These are phyloP conservation scores for Pseudanteris insignis DNA, from an alignment of 2,888 invertebrate species.

Conservation along the genomic window DNA sequence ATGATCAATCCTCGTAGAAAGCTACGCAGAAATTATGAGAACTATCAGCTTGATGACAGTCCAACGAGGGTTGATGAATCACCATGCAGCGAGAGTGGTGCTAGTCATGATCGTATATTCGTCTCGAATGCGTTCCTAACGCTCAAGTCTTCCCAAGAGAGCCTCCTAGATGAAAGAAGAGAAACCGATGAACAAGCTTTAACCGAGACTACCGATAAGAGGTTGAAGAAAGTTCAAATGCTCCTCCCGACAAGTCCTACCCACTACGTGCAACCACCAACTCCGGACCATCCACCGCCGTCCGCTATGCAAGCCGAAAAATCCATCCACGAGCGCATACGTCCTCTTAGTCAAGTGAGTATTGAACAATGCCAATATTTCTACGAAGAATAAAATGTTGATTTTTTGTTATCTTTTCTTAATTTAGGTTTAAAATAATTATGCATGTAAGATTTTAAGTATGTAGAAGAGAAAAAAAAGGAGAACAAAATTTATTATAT, in stretches of 20 bases:
- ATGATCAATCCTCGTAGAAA: constrained; percentile 79
- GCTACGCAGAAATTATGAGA: constrained; percentile 74
- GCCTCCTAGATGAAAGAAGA: constrained; percentile 70
- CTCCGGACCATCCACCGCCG: constrained; percentile 94
- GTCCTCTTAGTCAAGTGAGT: constrained; percentile 90
- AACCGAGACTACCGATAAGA: constrained; percentile 60
- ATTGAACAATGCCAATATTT: no score
- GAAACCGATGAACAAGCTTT: constrained; percentile 68
- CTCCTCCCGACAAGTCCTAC: constrained; percentile 83
- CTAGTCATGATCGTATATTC: constrained; percentile 64
- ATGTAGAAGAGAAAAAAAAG: no score
- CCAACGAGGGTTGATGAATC: constrained; percentile 65
- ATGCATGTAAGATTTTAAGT: no score
- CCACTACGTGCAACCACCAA: constrained; percentile 90
- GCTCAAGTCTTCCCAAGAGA: constrained; percentile 71
- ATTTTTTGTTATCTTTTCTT: neutral
- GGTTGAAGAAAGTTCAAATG: constrained; percentile 63
- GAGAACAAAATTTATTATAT: no score
- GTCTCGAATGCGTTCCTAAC: constrained; percentile 70
- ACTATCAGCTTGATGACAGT: constrained; percentile 69
- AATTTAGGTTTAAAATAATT: no score
- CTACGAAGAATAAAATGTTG: no score
- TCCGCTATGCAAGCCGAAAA: constrained; percentile 88
- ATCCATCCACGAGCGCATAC: constrained; percentile 88
- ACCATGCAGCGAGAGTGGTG: constrained; percentile 62